Conservation (phyloP, 2,113 vertebrate genomes). For the Neomonachus schauinslandi region DNA sequence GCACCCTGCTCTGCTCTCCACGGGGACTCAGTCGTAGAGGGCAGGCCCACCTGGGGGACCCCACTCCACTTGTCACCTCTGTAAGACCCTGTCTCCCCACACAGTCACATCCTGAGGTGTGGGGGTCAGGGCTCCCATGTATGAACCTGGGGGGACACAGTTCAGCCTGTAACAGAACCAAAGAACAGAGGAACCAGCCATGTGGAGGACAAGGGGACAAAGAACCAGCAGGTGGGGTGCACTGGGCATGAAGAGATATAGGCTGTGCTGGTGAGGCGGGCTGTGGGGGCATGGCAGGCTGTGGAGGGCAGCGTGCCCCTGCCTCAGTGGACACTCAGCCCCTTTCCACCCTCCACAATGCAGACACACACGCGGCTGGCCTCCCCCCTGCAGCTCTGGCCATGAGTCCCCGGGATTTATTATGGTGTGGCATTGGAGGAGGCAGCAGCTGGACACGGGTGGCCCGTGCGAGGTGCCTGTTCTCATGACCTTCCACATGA, state of each 20-base stretch:
- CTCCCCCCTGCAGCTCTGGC: not conserved
- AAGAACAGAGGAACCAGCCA: not conserved
- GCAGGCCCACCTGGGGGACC: not conserved
- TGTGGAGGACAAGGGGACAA: fast-evolving
- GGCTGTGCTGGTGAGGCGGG: not conserved
- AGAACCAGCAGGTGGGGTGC: not conserved
- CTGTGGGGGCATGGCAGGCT: not conserved
- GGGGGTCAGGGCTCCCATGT: not conserved
- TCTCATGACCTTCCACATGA: not conserved
- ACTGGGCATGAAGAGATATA: fast-evolving
- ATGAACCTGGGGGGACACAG: not conserved
- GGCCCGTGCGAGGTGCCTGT: not conserved
- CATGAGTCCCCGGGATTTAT: not conserved
- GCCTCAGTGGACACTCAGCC: not conserved
- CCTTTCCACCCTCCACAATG: not conserved
- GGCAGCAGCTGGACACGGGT: not conserved
- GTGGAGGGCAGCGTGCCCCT: not conserved
- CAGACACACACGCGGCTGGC: fast-evolving
- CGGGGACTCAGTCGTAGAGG: not conserved
- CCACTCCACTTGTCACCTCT: not conserved
- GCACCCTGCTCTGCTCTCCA: not conserved
- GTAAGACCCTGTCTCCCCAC: not conserved
- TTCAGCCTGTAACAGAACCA: not conserved
- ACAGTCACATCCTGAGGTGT: not conserved
- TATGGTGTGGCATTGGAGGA: fast-evolving